phyloP scores from a whole-genome alignment of 1,140 invertebrate genomes.

The Drosophila albomicans region DNA sequence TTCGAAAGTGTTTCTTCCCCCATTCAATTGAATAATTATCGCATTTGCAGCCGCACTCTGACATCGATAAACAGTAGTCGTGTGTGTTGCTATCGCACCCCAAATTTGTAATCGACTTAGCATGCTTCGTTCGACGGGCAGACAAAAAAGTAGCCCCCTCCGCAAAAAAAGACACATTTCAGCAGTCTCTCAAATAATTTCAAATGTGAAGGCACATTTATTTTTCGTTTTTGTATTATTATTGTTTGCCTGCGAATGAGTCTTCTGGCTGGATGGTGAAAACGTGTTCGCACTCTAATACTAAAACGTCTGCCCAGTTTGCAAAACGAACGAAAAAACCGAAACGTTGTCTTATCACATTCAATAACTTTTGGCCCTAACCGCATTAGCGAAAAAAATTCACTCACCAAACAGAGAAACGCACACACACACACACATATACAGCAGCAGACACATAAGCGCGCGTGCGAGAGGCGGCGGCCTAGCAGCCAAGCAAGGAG shows the following conservation, averaged over 20 bases:
- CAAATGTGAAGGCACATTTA: conserved; percentile 40
- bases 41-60: not conserved
- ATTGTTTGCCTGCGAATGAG: conserved; percentile 15
- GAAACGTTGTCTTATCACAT: not conserved
- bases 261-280: conserved; percentile 8
- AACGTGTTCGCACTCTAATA: not conserved
- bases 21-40: no score
- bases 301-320: not conserved
- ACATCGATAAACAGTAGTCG: conserved; percentile 14
- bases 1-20: no score
- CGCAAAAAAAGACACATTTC: conserved; percentile 30
- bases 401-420: conserved; percentile 48
- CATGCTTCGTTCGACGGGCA: conserved; percentile 58
- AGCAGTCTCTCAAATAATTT: conserved; percentile 21
- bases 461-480: conserved; percentile 24
- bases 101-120: conserved; percentile 31
- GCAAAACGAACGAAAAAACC: conserved; percentile 17
- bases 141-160: conserved; percentile 40
- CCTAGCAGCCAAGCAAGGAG: conserved; percentile 15
- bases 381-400: conserved; percentile 58
- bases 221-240: no score
- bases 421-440: conserved; percentile 8
- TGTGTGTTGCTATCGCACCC: conserved; percentile 16
- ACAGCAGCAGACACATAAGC: conserved; percentile 1
- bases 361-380: conserved; percentile 46